Percentiles rank a stretch among this genome's conserved stretches.
Conservation (phyloP, 2,888 invertebrate genomes). For the Aphrophora alni region DNA sequence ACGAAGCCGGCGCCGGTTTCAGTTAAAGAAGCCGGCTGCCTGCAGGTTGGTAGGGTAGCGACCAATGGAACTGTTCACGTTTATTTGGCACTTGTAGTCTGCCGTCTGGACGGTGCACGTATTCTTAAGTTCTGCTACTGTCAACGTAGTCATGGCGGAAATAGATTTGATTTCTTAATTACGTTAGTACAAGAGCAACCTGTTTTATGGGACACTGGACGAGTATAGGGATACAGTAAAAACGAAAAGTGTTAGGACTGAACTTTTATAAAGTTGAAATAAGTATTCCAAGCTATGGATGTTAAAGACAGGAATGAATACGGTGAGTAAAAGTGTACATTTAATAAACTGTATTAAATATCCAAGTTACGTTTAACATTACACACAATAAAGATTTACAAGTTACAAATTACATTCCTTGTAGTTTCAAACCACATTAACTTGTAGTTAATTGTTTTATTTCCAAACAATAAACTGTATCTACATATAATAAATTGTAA, state of each 20-base stretch:
- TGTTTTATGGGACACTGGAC: conserved; percentile 30
- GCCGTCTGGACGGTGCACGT: conserved; percentile 23
- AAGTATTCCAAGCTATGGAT: conserved; percentile 19
- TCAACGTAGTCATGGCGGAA: conserved; percentile 28
- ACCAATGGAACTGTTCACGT: conserved; percentile 17
- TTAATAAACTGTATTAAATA: too few species aligned
- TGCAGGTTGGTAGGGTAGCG: conserved; percentile 7
- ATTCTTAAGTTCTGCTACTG: too few species aligned
- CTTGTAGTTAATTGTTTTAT: too few species aligned
- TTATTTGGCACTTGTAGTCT: conserved; percentile 12
- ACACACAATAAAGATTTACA: too few species aligned
- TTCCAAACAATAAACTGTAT: too few species aligned
- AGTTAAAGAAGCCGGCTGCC: conserved; percentile 22
- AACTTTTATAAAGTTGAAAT: conserved; percentile 25
- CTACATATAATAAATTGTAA: too few species aligned
- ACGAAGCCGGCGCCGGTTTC: conserved; percentile 18
- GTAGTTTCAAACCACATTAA: too few species aligned
- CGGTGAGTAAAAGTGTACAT: conserved; percentile 15
- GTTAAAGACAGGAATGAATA: conserved; percentile 13
- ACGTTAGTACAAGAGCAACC: conserved; percentile 26
- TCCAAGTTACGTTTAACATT: too few species aligned
- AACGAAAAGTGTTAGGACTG: too few species aligned
- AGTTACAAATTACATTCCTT: too few species aligned
- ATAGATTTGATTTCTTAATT: conserved; percentile 26
- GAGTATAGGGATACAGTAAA: too few species aligned